These are phyloP conservation scores for Uromys caudimaculatus DNA, from an alignment of 2,797 vertebrate genomes.

Conservation along the genomic window DNA sequence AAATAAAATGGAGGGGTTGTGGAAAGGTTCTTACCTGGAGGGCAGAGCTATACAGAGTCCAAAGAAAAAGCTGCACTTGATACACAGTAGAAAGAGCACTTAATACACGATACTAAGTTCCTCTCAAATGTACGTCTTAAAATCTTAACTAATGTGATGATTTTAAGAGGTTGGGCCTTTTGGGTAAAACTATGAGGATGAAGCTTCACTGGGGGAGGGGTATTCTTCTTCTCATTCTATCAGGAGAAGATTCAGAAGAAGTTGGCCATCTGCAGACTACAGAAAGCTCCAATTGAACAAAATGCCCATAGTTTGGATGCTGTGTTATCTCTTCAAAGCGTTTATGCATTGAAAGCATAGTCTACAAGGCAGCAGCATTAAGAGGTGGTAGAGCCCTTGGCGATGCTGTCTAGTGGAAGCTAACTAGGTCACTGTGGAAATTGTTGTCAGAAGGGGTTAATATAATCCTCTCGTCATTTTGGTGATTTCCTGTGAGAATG, in stretches of 20 bases:
- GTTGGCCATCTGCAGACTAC: not conserved
- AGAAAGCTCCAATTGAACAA: not conserved
- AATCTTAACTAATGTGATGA: not conserved
- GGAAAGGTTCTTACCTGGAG: not conserved
- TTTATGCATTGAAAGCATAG: not conserved
- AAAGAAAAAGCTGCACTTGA: not conserved
- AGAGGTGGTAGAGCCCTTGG: not conserved
- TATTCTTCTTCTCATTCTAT: not conserved
- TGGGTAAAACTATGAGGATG: not conserved
- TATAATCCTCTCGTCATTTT: not conserved
- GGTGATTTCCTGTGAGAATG: not conserved
- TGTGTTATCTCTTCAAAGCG: no score
- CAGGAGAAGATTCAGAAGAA: not conserved
- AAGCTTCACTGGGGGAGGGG: not conserved
- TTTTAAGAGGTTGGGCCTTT: not conserved
- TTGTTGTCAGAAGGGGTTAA: not conserved
- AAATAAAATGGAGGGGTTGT: not conserved
- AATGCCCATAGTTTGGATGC: not conserved
- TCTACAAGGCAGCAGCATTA: not conserved
- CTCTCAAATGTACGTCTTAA: not conserved
- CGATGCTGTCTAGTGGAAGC: not conserved
- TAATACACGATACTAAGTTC: not conserved
- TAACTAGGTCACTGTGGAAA: not conserved
- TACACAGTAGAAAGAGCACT: not conserved
- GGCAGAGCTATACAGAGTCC: accelerated